phyloP scores from a whole-genome alignment of 2,797 vertebrate species.

The Chiroxiphia lanceolata region DNA sequence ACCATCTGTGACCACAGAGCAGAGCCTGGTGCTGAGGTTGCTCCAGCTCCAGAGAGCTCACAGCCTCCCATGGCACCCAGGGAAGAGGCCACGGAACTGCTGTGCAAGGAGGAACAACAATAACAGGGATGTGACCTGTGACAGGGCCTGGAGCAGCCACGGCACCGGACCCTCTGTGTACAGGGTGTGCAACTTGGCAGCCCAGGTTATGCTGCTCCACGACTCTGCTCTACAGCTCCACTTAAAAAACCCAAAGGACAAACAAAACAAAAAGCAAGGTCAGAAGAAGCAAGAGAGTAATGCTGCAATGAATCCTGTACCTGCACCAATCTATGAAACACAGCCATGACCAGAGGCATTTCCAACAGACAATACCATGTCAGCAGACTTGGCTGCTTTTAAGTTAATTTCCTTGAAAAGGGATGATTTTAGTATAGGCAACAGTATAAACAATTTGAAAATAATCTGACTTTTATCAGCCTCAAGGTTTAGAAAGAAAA shows the following conservation, averaged over 20 bases:
- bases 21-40: neutral
- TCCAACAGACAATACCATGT: neutral
- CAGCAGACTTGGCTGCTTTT: neutral
- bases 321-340: neutral
- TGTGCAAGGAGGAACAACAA: fast-evolving
- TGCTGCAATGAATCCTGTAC: neutral
- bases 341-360: neutral
- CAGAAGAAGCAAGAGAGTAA: neutral
- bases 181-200: neutral
- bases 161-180: fast-evolving
- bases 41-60: neutral
- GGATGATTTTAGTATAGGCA: neutral
- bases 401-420: neutral
- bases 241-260: neutral
- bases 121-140: fast-evolving
- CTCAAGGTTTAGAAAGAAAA: constrained; percentile 8
- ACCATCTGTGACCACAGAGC: neutral
- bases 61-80: neutral
- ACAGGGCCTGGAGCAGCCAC: neutral
- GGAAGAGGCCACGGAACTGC: neutral
- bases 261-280: neutral
- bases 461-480: neutral
- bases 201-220: neutral
- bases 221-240: neutral
- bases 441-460: neutral